phyloP scores from a whole-genome alignment of 2,797 vertebrate species.

The Hypotaenidia philippensis region DNA sequence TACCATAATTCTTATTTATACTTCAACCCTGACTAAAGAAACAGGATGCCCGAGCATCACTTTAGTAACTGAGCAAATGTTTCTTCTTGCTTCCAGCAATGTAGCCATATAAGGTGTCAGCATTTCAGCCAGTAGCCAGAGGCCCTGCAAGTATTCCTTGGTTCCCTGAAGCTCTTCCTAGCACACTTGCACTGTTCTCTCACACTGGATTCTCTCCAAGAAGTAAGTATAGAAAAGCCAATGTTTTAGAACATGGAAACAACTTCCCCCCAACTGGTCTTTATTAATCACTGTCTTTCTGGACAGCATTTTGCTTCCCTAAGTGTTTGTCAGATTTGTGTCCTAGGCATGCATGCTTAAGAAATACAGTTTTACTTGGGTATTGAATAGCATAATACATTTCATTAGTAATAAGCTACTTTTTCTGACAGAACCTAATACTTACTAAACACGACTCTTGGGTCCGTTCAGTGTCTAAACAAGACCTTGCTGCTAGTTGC shows the following conservation, averaged over 20 bases:
- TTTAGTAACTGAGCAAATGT: neutral
- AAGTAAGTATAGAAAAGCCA: slow-evolving; percentile 38
- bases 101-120: neutral
- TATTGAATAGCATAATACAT: slow-evolving; percentile 56
- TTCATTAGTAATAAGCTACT: slow-evolving; percentile 51
- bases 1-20: neutral
- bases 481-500: slow-evolving; percentile 24
- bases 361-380: slow-evolving; percentile 51
- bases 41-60: neutral
- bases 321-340: slow-evolving; percentile 59
- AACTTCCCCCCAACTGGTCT: neutral
- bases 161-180: slow-evolving; percentile 8
- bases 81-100: neutral
- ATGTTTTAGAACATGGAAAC: slow-evolving; percentile 47
- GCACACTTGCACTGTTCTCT: slow-evolving; percentile 5
- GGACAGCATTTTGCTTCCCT: slow-evolving; percentile 52
- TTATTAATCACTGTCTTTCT: slow-evolving; percentile 57
- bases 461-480: slow-evolving; percentile 14
- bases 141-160: neutral
- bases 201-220: slow-evolving; percentile 41
- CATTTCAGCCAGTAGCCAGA: slow-evolving; percentile 5
- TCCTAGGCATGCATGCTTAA: slow-evolving; percentile 55
- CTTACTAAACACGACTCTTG: slow-evolving; percentile 40
- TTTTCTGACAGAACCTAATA: slow-evolving; percentile 37
- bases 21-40: neutral